phyloP scores from a whole-genome alignment of 2,888 invertebrate genomes.

The Orthosia gothica region DNA sequence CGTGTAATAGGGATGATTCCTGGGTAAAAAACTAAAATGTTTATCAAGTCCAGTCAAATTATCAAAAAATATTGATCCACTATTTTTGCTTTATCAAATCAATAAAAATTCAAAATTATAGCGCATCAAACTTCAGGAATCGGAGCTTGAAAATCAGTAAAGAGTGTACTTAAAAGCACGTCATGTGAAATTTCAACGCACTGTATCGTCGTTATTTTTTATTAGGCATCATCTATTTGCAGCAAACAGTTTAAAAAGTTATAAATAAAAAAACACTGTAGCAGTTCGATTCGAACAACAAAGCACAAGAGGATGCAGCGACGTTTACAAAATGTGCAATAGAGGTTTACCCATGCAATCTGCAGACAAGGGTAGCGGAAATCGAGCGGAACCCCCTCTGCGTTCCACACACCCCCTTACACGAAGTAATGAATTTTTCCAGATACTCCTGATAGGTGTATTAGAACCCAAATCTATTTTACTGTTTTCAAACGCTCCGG shows the following conservation, averaged over 20 bases:
- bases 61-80: too few species aligned
- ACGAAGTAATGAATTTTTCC: background rate
- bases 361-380: conserved; percentile 32
- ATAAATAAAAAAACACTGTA: background rate
- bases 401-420: background rate
- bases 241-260: background rate
- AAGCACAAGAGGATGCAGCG: background rate
- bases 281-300: background rate
- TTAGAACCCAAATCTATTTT: background rate
- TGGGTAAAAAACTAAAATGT: too few species aligned
- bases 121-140: too few species aligned
- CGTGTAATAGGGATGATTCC: too few species aligned
- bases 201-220: too few species aligned
- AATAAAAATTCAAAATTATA: too few species aligned
- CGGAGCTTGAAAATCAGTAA: too few species aligned
- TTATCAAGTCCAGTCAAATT: too few species aligned
- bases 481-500: background rate
- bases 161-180: too few species aligned
- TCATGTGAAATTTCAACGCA: too few species aligned
- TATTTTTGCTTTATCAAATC: too few species aligned
- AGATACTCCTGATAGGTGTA: background rate
- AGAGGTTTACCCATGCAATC: conserved; percentile 18
- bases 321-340: conserved; percentile 29
- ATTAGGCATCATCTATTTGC: background rate
- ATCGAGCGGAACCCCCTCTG: conserved; percentile 38